Evolutionary conservation across 2,888 invertebrate genomes (phyloP).

Genomic region (Drosophila conformis): DNA sequence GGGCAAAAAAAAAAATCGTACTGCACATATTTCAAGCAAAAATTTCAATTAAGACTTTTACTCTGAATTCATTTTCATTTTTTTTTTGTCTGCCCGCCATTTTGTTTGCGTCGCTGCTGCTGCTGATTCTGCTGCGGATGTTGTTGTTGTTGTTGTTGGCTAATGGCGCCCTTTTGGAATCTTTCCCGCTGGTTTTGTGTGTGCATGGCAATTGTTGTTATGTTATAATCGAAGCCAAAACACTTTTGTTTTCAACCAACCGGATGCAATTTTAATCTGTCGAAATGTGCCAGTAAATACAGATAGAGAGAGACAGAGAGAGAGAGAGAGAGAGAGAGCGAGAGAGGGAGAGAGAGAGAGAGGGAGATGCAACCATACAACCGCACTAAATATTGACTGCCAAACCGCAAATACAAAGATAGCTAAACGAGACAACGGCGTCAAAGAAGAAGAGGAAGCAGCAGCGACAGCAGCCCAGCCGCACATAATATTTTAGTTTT

Average conservation of each 20-base stretch:
- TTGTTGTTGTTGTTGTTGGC: conserved; percentile 40
- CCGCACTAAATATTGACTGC: conserved; percentile 73
- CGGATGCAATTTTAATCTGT: conserved; percentile 80
- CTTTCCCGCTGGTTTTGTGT: conserved; percentile 28
- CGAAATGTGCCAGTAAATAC: conserved; percentile 59
- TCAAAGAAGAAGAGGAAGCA: conserved; percentile 18
- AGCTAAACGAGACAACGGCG: conserved; percentile 28
- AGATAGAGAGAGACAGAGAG: not conserved
- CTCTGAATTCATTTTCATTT: conserved; percentile 72
- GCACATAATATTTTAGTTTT: conserved; percentile 78
- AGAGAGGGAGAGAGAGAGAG: not conserved
- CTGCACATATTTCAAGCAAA: conserved; percentile 74
- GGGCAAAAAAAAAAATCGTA: conserved; percentile 48
- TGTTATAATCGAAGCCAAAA: conserved; percentile 60
- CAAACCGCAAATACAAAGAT: conserved; percentile 68
- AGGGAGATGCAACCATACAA: conserved; percentile 24
- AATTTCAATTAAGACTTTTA: conserved; percentile 81
- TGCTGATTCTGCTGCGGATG: not conserved
- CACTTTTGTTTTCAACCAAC: conserved; percentile 72
- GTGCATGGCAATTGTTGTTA: conserved; percentile 60
- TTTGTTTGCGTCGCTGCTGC: conserved; percentile 32
- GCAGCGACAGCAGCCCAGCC: conserved; percentile 7
- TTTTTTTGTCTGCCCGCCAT: conserved; percentile 37
- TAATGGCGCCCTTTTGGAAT: conserved; percentile 46
- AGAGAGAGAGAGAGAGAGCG: not conserved